These are phyloP conservation scores for Andricus curvator DNA, from an alignment of 2,888 invertebrate species.

Conservation along the genomic window DNA sequence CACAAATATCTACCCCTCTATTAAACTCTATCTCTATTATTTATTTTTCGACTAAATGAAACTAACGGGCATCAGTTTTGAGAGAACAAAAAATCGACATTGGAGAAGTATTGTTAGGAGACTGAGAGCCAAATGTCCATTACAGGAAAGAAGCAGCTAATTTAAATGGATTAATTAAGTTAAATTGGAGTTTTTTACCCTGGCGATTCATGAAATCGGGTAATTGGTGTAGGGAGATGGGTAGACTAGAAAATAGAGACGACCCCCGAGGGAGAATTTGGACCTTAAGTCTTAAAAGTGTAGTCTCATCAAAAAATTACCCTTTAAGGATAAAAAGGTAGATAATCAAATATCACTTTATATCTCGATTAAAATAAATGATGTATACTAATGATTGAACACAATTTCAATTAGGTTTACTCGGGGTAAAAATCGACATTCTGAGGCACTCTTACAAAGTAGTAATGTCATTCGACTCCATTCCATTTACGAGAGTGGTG, in stretches of 20 bases:
- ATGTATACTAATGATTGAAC: neutral
- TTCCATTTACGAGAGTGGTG: conserved; percentile 60
- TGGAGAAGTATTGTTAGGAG: too few relatives aligned
- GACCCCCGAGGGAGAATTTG: conserved; percentile 27
- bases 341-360: neutral
- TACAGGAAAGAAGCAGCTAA: conserved; percentile 55
- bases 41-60: conserved; percentile 1
- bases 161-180: conserved; percentile 65
- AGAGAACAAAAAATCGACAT: too few relatives aligned
- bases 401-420: neutral
- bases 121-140: neutral
- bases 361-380: neutral
- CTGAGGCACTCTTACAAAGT: conserved; percentile 1
- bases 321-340: too few relatives aligned
- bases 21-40: neutral
- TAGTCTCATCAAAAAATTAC: too few relatives aligned
- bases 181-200: conserved; percentile 54
- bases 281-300: neutral
- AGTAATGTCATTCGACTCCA: conserved; percentile 48
- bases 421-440: conserved; percentile 7
- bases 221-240: conserved; percentile 24
- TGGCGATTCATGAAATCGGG: conserved; percentile 29
- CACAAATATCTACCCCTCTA: neutral
- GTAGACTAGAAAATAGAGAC: conserved; percentile 39
- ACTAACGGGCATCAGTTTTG: too few relatives aligned